Evolutionary conservation across 2,888 invertebrate species (phyloP).

Genomic region (Sinotaia quadrata): DNA sequence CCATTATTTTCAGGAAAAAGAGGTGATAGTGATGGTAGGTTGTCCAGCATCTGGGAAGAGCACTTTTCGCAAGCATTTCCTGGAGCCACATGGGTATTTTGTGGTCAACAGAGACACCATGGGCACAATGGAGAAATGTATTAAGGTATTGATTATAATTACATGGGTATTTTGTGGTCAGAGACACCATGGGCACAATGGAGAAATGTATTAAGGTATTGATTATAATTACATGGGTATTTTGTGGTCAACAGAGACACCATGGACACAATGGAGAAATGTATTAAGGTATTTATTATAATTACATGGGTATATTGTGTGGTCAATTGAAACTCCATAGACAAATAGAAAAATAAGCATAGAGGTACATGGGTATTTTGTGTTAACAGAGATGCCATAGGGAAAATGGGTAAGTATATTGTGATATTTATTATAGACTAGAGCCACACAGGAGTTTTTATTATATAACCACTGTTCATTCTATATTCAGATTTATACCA

Average conservation of each 20-base stretch:
- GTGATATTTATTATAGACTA: no score
- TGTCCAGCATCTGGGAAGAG: conserved; percentile 69
- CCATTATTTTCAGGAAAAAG: conserved; percentile 58
- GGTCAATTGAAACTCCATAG: no score
- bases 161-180: conserved; percentile 63
- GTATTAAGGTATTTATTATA: conserved; percentile 69
- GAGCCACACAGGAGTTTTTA: no score
- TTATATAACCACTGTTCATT: no score
- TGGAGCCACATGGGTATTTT: conserved; percentile 65
- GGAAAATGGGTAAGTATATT: no score
- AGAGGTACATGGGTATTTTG: no score
- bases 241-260: conserved; percentile 67
- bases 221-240: conserved; percentile 65
- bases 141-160: no score
- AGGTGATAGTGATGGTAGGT: conserved; percentile 68
- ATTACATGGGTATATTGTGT: no score
- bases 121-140: conserved; percentile 65
- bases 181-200: conserved; percentile 66
- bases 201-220: conserved; percentile 61
- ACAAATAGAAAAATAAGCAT: no score
- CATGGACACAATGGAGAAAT: conserved; percentile 64
- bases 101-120: conserved; percentile 68
- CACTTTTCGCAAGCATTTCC: conserved; percentile 59
- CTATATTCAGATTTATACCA: no score
- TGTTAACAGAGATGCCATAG: no score